Evolutionary conservation across 2,888 invertebrate species (phyloP), one percentile per base, ranked within the genome.

Genomic region (Limulus polyphemus): DNA sequence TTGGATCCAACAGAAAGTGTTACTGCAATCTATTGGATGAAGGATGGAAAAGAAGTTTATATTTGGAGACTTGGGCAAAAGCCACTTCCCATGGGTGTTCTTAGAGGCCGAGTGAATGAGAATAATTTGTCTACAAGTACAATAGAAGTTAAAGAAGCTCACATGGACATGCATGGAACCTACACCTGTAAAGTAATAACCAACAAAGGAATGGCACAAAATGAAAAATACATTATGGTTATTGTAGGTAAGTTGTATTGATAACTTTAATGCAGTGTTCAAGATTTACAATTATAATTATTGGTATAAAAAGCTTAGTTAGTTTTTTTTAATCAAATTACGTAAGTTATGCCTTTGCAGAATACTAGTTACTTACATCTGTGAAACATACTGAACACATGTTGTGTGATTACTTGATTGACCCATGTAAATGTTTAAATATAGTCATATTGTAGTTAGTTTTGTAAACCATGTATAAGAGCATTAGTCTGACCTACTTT

Each of bases 151-250:
- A 60, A 47, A 17, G 58, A 62, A 12, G 68, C 63, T 14, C 62
- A 62, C 48, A 65, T 67, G 57, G 51, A 61, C 54, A 69, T 70
- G 70, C 65, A 70, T 11, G 70, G 70, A n/a, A 62, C 62, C 46
- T 70, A 70, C 54, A 65, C 69, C 0, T 70, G 70, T 60, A 58
- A 65, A 14, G 70, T 70, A 49, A 62, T 63, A 54, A 70, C 69
- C 12, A 65, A 69, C 46, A 59, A 62, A 11, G 63, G 63, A 49
- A 62, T 63, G 47, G 64, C 66, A 10, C 61, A 69, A 16, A 65
- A 69, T 55, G 64, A 68, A n/a, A 56, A 64, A 47, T 63, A 63
- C 32, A 62, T 70, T 47, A 70, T 64, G 56, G 65, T 70, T 17
- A 68, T 70, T 56, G 65, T 69, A n/a, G 69, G 69, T 69, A 61